A percentile compares a stretch with the other conserved stretches of the same genome.
phyloP scores from a whole-genome alignment of 2,888 invertebrate genomes.

The Drosophila ustulata region DNA sequence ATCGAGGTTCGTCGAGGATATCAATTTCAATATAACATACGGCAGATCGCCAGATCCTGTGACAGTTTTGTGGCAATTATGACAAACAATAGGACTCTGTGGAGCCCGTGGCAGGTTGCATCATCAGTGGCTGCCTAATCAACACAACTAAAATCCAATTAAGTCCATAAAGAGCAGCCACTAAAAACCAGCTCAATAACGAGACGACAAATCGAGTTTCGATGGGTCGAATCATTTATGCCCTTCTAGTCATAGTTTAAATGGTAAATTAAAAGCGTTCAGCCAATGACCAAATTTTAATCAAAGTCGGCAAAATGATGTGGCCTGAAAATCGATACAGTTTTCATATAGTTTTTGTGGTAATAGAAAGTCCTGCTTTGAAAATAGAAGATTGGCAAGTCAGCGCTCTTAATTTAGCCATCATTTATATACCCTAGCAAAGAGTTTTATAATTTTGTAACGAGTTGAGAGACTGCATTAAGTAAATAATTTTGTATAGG shows the following conservation, averaged over 20 bases:
- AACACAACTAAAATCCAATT: constrained; percentile 83
- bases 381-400: background rate
- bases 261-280: background rate
- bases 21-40: constrained; percentile 81
- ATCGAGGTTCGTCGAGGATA: constrained; percentile 52
- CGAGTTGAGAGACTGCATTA: background rate
- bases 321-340: background rate
- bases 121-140: constrained; percentile 49
- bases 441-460: background rate
- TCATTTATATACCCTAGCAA: background rate
- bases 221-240: constrained; percentile 21
- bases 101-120: constrained; percentile 41
- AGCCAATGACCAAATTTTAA: background rate
- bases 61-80: constrained; percentile 71
- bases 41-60: constrained; percentile 31
- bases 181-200: constrained; percentile 21
- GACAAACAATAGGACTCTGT: constrained; percentile 63
- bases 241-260: constrained; percentile 7
- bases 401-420: background rate
- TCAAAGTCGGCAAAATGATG: background rate
- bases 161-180: constrained; percentile 66
- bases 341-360: background rate
- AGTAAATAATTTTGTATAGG: no score
- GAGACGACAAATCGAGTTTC: background rate
- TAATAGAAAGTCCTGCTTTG: background rate